Evolutionary conservation across 1,140 invertebrate species (phyloP), one percentile per base, ranked within the genome.

Genomic region (Fopius arisanus): DNA sequence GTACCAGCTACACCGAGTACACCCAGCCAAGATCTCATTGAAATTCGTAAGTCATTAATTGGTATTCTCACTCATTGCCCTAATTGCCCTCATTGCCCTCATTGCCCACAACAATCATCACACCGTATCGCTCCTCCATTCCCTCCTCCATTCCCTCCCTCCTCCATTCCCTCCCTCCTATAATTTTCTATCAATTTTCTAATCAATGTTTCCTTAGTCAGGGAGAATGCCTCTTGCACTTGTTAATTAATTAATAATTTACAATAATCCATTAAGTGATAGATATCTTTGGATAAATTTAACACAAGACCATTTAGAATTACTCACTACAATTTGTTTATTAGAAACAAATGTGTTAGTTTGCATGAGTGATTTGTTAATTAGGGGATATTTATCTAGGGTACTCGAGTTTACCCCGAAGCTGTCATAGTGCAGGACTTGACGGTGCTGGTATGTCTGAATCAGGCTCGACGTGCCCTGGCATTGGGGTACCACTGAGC

Each of bases 1-100:
- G 94, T 95, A 40, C 94, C 94, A 62, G 94, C 94, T 2, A 95
- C 94, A 2, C 94, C 94, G n/a, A 94, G 93, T 59, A 95, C 94
- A 59, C 94, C 94, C 2, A 91, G 87, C 76, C 86, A 89, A 78
- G 87, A 88, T 77, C 85, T 88, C 75, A 85, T 87, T 74, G 86
- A 88, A 80, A 88, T 87, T 78, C 83, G 86, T 88, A 70, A 86
- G 86, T 86, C 1, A 19, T 14, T 16, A 19, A n/a, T 26, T 40
- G 10, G 3, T 23, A n/a, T n/a, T n/a, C n/a, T n/a, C n/a, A n/a
- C n/a, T n/a, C n/a, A n/a, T n/a, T n/a, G n/a, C n/a, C n/a, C n/a
- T n/a, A n/a, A n/a, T n/a, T n/a, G n/a, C n/a, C n/a, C n/a, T n/a
- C n/a, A n/a, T n/a, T 69, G 51, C 43, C 14, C 37, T 51, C 19